Percentiles rank a stretch among this genome's conserved stretches.
Conservation (phyloP, 1,140 invertebrate genomes). For the Diprion similis region DNA sequence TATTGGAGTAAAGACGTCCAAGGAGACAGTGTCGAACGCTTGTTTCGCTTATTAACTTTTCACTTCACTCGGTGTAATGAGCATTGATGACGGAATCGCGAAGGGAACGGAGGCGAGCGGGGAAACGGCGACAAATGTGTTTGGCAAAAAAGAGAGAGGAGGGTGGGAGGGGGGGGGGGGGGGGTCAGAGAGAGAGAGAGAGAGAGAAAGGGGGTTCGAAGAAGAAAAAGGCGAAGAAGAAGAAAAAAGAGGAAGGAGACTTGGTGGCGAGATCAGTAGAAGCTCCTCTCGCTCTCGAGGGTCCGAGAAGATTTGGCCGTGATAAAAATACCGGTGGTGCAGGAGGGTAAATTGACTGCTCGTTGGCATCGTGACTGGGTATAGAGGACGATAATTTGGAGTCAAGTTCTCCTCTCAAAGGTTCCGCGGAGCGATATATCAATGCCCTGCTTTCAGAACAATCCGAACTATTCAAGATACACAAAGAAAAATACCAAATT, state of each 20-base stretch:
- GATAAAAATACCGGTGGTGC: constrained; percentile 7
- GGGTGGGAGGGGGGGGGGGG: too few species aligned
- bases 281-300: background rate
- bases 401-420: constrained; percentile 52
- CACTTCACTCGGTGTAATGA: too few species aligned
- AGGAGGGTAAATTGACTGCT: constrained; percentile 2
- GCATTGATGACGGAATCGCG: background rate
- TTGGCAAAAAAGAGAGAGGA: background rate
- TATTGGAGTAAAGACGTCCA: too few species aligned
- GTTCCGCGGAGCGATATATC: constrained; percentile 63
- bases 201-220: background rate
- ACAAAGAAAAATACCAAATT: constrained; percentile 65
- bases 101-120: background rate
- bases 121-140: background rate
- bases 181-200: background rate
- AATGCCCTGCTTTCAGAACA: constrained; percentile 61
- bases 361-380: background rate
- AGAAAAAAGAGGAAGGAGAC: background rate
- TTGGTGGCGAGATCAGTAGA: background rate
- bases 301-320: background rate
- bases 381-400: constrained; percentile 54
- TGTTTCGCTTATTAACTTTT: too few species aligned
- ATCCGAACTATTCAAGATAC: constrained; percentile 63
- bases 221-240: background rate
- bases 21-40: too few species aligned